Percentiles rank a stretch among this genome's conserved stretches.
phyloP scores from a whole-genome alignment of 2,888 invertebrate species.

The Mesorhabditis sp. region DNA sequence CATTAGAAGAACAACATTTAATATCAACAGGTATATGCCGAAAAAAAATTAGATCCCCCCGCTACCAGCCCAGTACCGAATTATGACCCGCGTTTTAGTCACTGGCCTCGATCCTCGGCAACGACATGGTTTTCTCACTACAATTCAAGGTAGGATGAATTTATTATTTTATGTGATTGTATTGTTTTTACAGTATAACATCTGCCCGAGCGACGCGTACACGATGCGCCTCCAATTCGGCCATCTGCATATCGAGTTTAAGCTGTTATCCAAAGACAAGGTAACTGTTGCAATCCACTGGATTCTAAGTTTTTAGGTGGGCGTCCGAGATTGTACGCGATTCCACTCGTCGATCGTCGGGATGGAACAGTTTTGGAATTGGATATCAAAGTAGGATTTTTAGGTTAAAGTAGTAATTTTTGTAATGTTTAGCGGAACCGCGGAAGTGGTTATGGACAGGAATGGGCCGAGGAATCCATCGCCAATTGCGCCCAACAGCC shows the following conservation, averaged over 20 bases:
- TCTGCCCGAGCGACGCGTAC: conserved; percentile 29
- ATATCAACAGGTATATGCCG: neutral
- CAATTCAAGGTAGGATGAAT: conserved; percentile 22
- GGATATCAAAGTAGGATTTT: conserved; percentile 14
- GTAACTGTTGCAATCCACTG: neutral
- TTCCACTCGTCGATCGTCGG: conserved; percentile 28
- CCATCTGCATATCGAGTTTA: conserved; percentile 38
- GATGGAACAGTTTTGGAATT: conserved; percentile 26
- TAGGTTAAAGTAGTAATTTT: neutral
- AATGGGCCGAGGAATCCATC: neutral
- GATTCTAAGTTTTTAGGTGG: conserved; percentile 9
- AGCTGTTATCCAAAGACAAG: conserved; percentile 28
- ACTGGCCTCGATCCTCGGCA: conserved; percentile 25
- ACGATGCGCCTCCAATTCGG: conserved; percentile 39
- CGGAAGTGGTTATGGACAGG: neutral
- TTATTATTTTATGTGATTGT: neutral
- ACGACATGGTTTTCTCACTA: conserved; percentile 30
- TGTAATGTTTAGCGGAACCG: neutral
- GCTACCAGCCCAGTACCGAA: too few species aligned
- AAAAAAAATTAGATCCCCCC: too few species aligned
- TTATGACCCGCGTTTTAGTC: conserved; percentile 9
- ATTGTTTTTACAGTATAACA: conserved; percentile 25
- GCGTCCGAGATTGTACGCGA: conserved; percentile 32
- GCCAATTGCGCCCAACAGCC: neutral
- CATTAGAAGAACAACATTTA: too few species aligned